Percentiles rank a stretch among this genome's conserved stretches.
phyloP scores from a whole-genome alignment of 2,113 vertebrate genomes.

The Sceloporus undulatus region DNA sequence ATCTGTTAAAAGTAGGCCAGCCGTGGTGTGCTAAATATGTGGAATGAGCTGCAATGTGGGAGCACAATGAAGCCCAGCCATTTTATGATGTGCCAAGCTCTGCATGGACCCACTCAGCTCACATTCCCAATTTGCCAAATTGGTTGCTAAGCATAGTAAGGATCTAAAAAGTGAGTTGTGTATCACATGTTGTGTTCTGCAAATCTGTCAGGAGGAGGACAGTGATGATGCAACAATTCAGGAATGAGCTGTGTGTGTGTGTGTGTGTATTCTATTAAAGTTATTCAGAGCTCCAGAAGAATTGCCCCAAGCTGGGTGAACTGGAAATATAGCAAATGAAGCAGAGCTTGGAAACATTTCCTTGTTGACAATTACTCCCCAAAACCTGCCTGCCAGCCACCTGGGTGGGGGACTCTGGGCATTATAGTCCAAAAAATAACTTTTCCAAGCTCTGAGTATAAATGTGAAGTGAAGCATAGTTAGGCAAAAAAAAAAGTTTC shows the following conservation, averaged over 20 bases:
- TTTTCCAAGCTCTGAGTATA: no score
- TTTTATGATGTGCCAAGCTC: not conserved
- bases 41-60: not conserved
- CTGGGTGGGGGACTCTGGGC: no score
- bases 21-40: not conserved
- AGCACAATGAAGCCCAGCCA: not conserved
- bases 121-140: not conserved
- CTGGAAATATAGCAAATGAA: not conserved
- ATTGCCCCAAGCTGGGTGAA: not conserved
- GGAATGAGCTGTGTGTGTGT: not conserved
- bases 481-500: no score
- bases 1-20: conserved; percentile 22
- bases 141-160: conserved; percentile 16
- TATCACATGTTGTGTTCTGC: not conserved
- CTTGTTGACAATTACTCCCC: no score
- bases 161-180: not conserved
- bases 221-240: not conserved
- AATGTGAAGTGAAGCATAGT: no score
- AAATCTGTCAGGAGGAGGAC: not conserved
- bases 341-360: no score
- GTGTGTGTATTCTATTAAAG: not conserved
- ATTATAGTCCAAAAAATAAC: no score
- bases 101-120: not conserved
- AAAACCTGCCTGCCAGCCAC: no score
- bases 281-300: not conserved